phyloP scores from a whole-genome alignment of 2,888 invertebrate species.

The Cheilosia impressa region DNA sequence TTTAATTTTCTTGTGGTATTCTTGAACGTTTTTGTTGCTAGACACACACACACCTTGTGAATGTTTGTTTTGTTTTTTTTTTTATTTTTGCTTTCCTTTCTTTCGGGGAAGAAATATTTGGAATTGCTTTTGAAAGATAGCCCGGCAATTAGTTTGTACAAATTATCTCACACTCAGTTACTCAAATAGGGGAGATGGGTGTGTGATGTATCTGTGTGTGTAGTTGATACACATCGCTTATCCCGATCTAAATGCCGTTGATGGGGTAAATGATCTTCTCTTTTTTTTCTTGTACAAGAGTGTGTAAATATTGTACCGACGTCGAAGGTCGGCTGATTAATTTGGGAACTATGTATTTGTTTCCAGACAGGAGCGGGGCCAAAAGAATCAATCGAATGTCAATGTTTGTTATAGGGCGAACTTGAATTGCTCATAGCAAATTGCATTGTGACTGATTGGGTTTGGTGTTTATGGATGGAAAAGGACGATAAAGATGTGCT shows the following conservation, averaged over 20 bases:
- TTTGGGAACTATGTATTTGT: constrained; percentile 8
- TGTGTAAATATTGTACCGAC: not conserved
- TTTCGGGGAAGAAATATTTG: constrained; percentile 34
- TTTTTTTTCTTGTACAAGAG: not conserved
- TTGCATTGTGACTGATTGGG: not conserved
- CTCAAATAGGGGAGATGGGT: not conserved
- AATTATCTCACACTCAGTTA: constrained; percentile 20
- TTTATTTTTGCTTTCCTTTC: not conserved
- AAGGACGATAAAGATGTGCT: not conserved
- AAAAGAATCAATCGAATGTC: constrained; percentile 29
- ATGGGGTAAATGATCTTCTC: constrained; percentile 18
- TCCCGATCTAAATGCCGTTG: not conserved
- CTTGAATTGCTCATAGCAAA: not conserved
- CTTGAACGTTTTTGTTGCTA: constrained; percentile 5
- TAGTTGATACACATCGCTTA: constrained; percentile 1
- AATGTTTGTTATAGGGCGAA: not conserved
- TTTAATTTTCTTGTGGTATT: constrained; percentile 3
- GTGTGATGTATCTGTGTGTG: not conserved
- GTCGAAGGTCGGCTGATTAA: constrained; percentile 17
- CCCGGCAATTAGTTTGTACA: constrained; percentile 44
- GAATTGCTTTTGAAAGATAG: constrained; percentile 48
- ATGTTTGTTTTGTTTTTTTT: constrained; percentile 6
- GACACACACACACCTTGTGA: not conserved
- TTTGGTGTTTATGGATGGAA: not conserved
- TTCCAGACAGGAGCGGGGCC: not conserved